Evolutionary conservation across 2,888 invertebrate species (phyloP), one percentile per base, ranked within the genome.

Genomic region (Standfussiana lucernea): DNA sequence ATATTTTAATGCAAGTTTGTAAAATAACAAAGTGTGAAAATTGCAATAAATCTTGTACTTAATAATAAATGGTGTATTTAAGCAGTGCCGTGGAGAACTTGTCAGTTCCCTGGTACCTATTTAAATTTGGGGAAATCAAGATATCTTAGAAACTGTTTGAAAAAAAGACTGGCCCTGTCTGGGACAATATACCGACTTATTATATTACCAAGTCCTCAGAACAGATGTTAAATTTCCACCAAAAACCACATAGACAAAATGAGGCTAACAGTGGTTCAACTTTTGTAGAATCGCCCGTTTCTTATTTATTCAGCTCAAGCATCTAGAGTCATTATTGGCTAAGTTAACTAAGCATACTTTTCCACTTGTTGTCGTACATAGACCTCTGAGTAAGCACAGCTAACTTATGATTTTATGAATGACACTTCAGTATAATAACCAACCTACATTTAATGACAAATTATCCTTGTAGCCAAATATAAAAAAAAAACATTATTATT

Each of bases 261-360:
- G 28, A 15, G 56, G 7, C 6, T 15, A 56, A 15, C 28, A 15
- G 56, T 56, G 1, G 7, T 28, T 24, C 24, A 56, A n/a, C 56
- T 56, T 28, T 56, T 56, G 56, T 56, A 56, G 56, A 56, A 56
- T 28, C 28, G 56, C 28, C 28, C 32, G 59, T 75, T 69, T 62
- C 21, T 40, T 75, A 75, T 76, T 86, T 75, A n/a, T 61, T 45
- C 40, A 56, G 53, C 62, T 47, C 40, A 72, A 76, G 28, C 37
- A 35, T 37, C 67, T 73, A 59, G 45, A 40, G 73, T 76, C 72
- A 69, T 11, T 83, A 69, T 84, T 86, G 47, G 61, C 61, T 61
- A 72, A 62, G 53, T 37, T 28, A 35, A 50, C 67, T 47, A 67
- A 28, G 11, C 40, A 40, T 68, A 66, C 13, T 47, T 70, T 59